phyloP scores from a whole-genome alignment of 2,888 invertebrate genomes.

The Epinotia bilunana region DNA sequence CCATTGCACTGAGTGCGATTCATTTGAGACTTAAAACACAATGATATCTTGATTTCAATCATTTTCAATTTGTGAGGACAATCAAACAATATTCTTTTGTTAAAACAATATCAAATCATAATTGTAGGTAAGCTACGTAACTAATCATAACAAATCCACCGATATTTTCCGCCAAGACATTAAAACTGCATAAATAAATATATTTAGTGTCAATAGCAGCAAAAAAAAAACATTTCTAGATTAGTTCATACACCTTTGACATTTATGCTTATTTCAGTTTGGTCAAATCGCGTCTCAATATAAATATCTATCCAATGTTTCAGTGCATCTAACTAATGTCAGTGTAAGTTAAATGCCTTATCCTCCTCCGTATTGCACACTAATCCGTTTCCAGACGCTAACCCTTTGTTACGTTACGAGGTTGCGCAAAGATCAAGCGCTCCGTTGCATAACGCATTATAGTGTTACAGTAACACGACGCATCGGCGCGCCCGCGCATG shows the following conservation, averaged over 20 bases:
- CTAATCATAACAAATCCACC: not conserved
- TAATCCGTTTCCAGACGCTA: constrained; percentile 34
- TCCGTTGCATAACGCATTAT: constrained; percentile 68
- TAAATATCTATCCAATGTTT: not conserved
- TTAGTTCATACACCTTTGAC: too few relatives aligned
- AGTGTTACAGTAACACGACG: constrained; percentile 72
- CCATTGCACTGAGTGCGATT: constrained; percentile 43
- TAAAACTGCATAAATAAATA: not conserved
- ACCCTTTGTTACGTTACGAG: constrained; percentile 40
- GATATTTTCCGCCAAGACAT: not conserved
- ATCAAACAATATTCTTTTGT: constrained; percentile 9
- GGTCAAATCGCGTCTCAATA: not conserved
- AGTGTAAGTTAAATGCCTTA: not conserved
- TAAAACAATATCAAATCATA: constrained; percentile 1
- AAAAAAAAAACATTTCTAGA: not conserved
- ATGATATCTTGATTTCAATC: constrained; percentile 50
- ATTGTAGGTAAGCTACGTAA: not conserved
- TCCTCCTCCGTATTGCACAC: constrained; percentile 17
- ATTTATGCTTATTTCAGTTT: too few relatives aligned
- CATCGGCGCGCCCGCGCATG: constrained; percentile 65
- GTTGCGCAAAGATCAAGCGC: constrained; percentile 62
- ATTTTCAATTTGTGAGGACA: constrained; percentile 47
- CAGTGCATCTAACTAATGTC: not conserved
- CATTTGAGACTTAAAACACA: constrained; percentile 44
- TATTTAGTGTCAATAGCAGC: not conserved